A percentile compares a stretch with the other conserved stretches of the same genome.
Evolutionary conservation across 2,797 vertebrate species (phyloP).

Genomic region (Eulemur mongoz): DNA sequence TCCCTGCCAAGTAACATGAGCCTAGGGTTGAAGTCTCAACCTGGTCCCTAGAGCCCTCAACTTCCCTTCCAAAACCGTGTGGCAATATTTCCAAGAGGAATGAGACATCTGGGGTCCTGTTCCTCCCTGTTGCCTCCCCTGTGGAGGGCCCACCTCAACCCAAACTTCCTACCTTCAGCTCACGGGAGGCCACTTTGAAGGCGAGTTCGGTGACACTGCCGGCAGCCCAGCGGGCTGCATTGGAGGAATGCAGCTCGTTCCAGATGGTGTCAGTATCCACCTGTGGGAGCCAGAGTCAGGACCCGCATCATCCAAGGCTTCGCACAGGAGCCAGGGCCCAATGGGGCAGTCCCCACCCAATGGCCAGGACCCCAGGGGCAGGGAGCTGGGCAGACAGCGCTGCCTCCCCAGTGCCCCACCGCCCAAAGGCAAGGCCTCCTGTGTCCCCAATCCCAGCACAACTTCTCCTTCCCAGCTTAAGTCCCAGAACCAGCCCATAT

Average conservation of each 20-base stretch:
- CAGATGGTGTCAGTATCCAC: slow-evolving; percentile 98
- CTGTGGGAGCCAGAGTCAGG: slow-evolving; percentile 81
- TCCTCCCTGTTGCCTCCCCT: neutral
- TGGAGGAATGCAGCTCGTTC: slow-evolving; percentile 97
- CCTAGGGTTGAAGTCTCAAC: neutral
- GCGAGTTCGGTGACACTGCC: slow-evolving; percentile 95
- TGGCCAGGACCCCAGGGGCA: slow-evolving; percentile 70
- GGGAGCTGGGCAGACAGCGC: slow-evolving; percentile 71
- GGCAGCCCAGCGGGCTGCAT: slow-evolving; percentile 94
- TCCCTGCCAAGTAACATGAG: neutral
- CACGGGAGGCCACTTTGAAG: slow-evolving; percentile 94
- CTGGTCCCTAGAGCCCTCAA: neutral
- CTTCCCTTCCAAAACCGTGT: neutral
- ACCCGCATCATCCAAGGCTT: slow-evolving; percentile 57
- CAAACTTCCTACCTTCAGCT: slow-evolving; percentile 91
- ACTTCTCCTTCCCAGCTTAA: slow-evolving; percentile 66
- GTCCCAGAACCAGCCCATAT: slow-evolving; percentile 68
- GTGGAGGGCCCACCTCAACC: accelerated
- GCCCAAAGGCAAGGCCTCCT: slow-evolving; percentile 79
- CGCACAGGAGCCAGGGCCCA: slow-evolving; percentile 16
- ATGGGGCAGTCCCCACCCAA: slow-evolving; percentile 54
- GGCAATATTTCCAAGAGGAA: neutral
- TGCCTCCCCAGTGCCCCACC: slow-evolving; percentile 77
- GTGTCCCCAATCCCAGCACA: slow-evolving; percentile 67
- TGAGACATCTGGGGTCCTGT: accelerated